A percentile compares a stretch with the other conserved stretches of the same genome.
These are phyloP conservation scores for Pogoniulus pusillus DNA, from an alignment of 2,797 vertebrate genomes.

Conservation along the genomic window DNA sequence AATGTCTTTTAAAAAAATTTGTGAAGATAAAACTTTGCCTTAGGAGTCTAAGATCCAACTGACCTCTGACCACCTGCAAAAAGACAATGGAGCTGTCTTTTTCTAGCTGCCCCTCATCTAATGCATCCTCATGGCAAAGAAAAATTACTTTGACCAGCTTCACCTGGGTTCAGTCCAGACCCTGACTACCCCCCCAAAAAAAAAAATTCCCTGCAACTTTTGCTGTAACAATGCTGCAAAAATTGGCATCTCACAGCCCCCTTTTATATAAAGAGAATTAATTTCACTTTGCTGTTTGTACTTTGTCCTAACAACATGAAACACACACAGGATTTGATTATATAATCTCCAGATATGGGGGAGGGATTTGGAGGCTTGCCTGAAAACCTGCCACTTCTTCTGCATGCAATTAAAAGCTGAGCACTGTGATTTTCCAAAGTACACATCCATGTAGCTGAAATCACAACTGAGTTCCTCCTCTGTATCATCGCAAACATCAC, in stretches of 20 bases:
- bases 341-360: slow-evolving; percentile 31
- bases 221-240: neutral
- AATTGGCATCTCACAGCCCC: neutral
- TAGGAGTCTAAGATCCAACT: neutral
- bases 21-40: neutral
- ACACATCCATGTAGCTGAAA: neutral
- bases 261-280: slow-evolving; percentile 5
- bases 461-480: neutral
- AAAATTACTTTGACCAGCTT: neutral
- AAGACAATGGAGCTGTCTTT: neutral
- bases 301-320: slow-evolving; percentile 34
- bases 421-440: neutral
- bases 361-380: slow-evolving; percentile 22
- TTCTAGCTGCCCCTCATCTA: neutral
- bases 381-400: slow-evolving; percentile 13
- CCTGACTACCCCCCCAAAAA: accelerated
- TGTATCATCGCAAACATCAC: neutral
- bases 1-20: neutral
- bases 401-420: neutral
- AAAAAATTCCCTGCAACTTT: neutral
- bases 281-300: slow-evolving; percentile 40
- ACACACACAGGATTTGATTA: slow-evolving; percentile 20
- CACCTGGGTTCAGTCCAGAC: neutral
- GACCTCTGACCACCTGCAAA: neutral
- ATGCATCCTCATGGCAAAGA: neutral